A percentile compares a stretch with the other conserved stretches of the same genome.
phyloP scores from a whole-genome alignment of 2,888 invertebrate species.

The Ophonus ardosiacus region DNA sequence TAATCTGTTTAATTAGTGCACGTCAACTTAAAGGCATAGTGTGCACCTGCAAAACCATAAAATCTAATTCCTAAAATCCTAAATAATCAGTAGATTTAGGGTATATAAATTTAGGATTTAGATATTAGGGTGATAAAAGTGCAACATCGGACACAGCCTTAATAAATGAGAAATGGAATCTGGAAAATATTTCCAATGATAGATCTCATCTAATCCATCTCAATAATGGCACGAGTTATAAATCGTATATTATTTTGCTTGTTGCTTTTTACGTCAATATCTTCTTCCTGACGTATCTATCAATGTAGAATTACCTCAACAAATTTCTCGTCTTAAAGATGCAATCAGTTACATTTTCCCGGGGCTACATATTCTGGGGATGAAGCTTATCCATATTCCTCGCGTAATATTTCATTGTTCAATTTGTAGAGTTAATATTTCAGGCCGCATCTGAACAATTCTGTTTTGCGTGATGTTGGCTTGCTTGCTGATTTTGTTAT shows the following conservation, averaged over 20 bases:
- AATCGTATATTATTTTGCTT: neutral
- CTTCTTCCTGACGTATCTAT: neutral
- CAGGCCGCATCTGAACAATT: neutral
- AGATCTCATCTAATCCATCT: neutral
- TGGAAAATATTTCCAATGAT: neutral
- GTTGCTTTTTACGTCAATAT: neutral
- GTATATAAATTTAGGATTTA: no score
- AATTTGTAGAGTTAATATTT: conserved; percentile 13
- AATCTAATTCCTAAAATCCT: no score
- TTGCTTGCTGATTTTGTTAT: conserved; percentile 26
- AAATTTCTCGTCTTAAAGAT: neutral
- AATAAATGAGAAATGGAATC: neutral
- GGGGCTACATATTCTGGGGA: neutral
- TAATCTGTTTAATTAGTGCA: no score
- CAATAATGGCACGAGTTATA: neutral
- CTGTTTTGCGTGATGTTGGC: conserved; percentile 22
- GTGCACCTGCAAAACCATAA: no score
- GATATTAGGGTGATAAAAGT: no score
- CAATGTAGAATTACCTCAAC: neutral
- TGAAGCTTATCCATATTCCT: neutral
- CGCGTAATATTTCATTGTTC: conserved; percentile 9
- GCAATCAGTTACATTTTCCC: neutral
- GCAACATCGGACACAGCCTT: neutral
- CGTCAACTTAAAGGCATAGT: no score
- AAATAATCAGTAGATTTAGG: no score